Evolutionary conservation across 2,797 vertebrate species (phyloP), one percentile per base, ranked within the genome.

Genomic region (Hippocampus kuda): DNA sequence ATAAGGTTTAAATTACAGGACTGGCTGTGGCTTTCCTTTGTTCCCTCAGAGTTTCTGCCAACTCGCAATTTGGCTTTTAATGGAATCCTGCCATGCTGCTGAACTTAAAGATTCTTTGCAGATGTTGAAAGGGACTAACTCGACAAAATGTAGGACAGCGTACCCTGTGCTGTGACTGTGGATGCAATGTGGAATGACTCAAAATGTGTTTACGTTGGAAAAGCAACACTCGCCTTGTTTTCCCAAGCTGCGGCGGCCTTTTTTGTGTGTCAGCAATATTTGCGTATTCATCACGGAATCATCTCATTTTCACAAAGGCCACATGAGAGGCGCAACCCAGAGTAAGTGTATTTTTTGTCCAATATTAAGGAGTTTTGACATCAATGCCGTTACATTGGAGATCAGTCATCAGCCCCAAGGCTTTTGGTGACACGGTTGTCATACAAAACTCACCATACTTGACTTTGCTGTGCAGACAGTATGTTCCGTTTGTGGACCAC

Each of bases 1-100:
- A 94, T 93, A 93, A 94, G 94, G 93, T 95, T 97, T 95, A 95
- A 95, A 98, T 97, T 95, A 97, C 93, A 94, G 92, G 92, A 89
- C 92, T 93, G 91, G 89, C 93, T 95, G 91, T 93, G 94, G 93
- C 93, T 95, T 94, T 93, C 91, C 89, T 91, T 93, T 92, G 94
- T 94, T 94, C 92, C 93, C 91, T 95, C 92, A 94, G 94, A 95
- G 91, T 94, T 93, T 94, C 92, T 94, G 94, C 95, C 94, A 96
- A 94, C 93, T 94, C 91, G 91, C 95, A 97, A 96, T 98, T 97
- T 96, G 86, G 93, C 92, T 85, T 86, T 94, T 96, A 97, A 97
- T 98, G 94, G 95, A 96, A 94, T 93, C 93, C 93, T 95, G 95
- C 94, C 93, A 94, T 94, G 95, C 92, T 92, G 90, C 93, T 93